A percentile compares a stretch with the other conserved stretches of the same genome.
These are phyloP conservation scores for Deilephila elpenor DNA, from an alignment of 2,888 invertebrate genomes.

Conservation along the genomic window DNA sequence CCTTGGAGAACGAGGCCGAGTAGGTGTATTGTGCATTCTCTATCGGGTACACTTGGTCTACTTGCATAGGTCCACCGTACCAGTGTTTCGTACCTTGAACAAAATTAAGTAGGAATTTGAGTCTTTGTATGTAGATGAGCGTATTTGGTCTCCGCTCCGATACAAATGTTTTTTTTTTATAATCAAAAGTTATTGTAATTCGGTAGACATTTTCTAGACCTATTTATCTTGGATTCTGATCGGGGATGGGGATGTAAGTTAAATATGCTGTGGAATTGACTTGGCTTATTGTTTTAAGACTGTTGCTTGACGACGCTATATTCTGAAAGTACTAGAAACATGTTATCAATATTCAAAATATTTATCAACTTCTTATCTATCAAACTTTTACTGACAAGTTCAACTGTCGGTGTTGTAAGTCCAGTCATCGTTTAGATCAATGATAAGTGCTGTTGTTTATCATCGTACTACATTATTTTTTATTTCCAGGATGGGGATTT, in stretches of 20 bases:
- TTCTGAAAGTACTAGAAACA: not conserved
- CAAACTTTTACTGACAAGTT: not conserved
- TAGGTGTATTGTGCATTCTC: conserved; percentile 80
- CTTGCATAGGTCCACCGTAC: conserved; percentile 88
- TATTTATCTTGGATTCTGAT: too few relatives aligned
- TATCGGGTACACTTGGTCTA: conserved; percentile 86
- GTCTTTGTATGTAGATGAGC: not conserved
- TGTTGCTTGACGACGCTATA: too few relatives aligned
- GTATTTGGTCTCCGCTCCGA: too few relatives aligned
- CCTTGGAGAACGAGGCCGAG: conserved; percentile 82
- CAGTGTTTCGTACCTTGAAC: conserved; percentile 82
- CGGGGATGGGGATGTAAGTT: too few relatives aligned
- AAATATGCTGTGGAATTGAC: too few relatives aligned
- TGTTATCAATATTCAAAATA: not conserved
- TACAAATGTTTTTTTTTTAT: too few relatives aligned
- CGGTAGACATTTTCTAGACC: too few relatives aligned
- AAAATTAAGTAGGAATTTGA: not conserved
- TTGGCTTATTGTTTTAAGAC: too few relatives aligned
- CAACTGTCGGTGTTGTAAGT: not conserved
- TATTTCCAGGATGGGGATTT: not conserved
- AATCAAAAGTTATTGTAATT: too few relatives aligned
- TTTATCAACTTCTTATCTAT: not conserved
- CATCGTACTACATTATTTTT: too few relatives aligned
- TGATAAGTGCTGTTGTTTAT: not conserved
- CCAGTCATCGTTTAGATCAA: not conserved